Percentiles rank a stretch among this genome's conserved stretches.
phyloP scores from a whole-genome alignment of 2,797 vertebrate genomes.

The Sparidentex hasta region DNA sequence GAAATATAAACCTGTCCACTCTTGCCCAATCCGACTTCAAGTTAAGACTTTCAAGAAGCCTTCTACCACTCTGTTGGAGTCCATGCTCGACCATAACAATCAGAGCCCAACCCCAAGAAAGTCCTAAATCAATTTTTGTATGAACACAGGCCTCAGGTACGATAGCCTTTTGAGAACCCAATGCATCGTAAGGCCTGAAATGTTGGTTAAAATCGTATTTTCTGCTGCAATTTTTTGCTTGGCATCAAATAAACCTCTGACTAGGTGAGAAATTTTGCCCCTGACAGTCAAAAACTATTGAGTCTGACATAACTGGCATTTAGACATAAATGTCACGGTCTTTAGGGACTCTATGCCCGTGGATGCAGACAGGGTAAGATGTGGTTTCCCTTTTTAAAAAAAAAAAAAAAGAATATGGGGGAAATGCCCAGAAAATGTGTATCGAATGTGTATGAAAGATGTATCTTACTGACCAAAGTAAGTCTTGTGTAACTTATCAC shows the following conservation, averaged over 20 bases:
- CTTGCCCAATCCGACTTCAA: slow-evolving; percentile 31
- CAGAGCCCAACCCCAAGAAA: slow-evolving; percentile 3
- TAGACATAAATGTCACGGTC: slow-evolving; percentile 7
- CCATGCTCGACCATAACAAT: slow-evolving; percentile 42
- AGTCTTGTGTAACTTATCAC: background rate
- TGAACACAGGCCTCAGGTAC: slow-evolving; percentile 29
- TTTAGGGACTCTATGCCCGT: background rate
- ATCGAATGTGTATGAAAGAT: background rate
- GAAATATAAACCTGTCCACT: slow-evolving; percentile 43
- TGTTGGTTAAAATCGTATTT: slow-evolving; percentile 20
- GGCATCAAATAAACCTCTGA: slow-evolving; percentile 17
- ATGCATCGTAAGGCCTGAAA: slow-evolving; percentile 27
- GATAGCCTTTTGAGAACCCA: slow-evolving; percentile 20
- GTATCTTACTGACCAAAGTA: slow-evolving; percentile 7
- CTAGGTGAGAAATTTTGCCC: slow-evolving; percentile 13
- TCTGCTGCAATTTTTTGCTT: slow-evolving; percentile 13
- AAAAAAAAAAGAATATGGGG: background rate
- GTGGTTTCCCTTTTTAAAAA: background rate
- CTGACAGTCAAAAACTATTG: slow-evolving; percentile 6
- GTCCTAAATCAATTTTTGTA: slow-evolving; percentile 32
- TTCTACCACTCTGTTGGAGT: slow-evolving; percentile 28
- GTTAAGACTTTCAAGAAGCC: slow-evolving; percentile 51
- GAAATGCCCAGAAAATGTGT: background rate
- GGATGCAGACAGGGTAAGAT: background rate
- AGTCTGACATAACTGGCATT: slow-evolving; percentile 19